phyloP scores from a whole-genome alignment of 2,888 invertebrate genomes.

The Drosophila neutralis region DNA sequence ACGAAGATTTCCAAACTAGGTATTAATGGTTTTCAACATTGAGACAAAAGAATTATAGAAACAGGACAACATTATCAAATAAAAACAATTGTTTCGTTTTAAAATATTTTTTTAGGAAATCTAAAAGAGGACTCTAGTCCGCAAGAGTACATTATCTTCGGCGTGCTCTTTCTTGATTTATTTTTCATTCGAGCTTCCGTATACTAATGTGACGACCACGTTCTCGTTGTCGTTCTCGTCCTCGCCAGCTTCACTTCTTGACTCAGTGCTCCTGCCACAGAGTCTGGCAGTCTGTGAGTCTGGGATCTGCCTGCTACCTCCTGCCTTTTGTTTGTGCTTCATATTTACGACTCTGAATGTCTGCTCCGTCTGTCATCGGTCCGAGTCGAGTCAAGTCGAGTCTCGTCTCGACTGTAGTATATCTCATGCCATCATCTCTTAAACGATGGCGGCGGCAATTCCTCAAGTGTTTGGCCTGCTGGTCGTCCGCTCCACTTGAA shows the following conservation, averaged over 20 bases:
- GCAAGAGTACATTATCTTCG: neutral
- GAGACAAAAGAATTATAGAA: neutral
- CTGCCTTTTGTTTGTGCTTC: constrained; percentile 73
- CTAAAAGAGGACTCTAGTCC: neutral
- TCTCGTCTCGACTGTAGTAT: constrained; percentile 51
- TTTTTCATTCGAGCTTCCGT: constrained; percentile 66
- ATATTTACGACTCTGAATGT: constrained; percentile 72
- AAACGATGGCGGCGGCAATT: constrained; percentile 78
- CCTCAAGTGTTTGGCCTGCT: constrained; percentile 78
- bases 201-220: constrained; percentile 71
- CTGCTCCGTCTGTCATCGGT: constrained; percentile 1
- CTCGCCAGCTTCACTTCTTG: constrained; percentile 37
- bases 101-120: neutral
- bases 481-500: constrained; percentile 71
- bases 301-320: constrained; percentile 21
- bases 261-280: constrained; percentile 35
- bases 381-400: constrained; percentile 42
- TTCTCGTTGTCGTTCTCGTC: constrained; percentile 28
- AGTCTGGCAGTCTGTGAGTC: constrained; percentile 31
- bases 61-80: neutral
- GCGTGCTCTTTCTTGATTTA: neutral
- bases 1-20: neutral
- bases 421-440: constrained; percentile 79
- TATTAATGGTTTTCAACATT: neutral
- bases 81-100: neutral